Percentiles rank a stretch among this genome's conserved stretches.
These are phyloP conservation scores for Picathartes gymnocephalus DNA, from an alignment of 2,113 vertebrate species.

Conservation along the genomic window DNA sequence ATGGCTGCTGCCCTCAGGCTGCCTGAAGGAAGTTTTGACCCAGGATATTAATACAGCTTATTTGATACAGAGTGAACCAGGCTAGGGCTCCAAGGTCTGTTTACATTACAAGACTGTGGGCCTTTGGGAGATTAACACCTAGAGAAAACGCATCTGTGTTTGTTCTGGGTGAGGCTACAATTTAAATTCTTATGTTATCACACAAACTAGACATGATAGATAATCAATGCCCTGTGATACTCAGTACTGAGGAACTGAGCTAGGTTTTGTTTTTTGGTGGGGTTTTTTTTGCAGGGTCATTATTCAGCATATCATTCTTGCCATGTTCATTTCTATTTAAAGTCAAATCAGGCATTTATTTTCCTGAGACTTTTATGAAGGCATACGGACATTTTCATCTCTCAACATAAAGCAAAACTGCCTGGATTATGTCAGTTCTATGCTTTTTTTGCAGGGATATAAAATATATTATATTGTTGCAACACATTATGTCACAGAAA, in stretches of 20 bases:
- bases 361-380: background rate
- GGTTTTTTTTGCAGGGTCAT: constrained; percentile 70
- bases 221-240: constrained; percentile 86
- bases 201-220: constrained; percentile 79
- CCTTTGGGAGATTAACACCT: constrained; percentile 60
- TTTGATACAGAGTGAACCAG: constrained; percentile 73
- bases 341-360: constrained; percentile 14
- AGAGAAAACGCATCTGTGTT: constrained; percentile 68
- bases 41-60: constrained; percentile 76
- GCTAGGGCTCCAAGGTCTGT: constrained; percentile 61
- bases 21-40: constrained; percentile 78
- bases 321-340: constrained; percentile 2
- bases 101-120: constrained; percentile 22
- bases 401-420: background rate
- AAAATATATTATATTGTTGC: background rate
- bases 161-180: constrained; percentile 63
- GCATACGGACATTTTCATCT: background rate
- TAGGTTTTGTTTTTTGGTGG: constrained; percentile 16
- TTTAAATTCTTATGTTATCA: constrained; percentile 82
- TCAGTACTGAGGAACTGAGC: constrained; percentile 76
- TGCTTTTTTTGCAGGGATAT: background rate
- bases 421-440: background rate
- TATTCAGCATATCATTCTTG: constrained; percentile 9
- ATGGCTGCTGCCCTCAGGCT: constrained; percentile 64
- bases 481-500: background rate